Percentiles rank a stretch among this genome's conserved stretches.
These are phyloP conservation scores for Leptothorax acervorum DNA, from an alignment of 2,888 invertebrate species.

Conservation along the genomic window DNA sequence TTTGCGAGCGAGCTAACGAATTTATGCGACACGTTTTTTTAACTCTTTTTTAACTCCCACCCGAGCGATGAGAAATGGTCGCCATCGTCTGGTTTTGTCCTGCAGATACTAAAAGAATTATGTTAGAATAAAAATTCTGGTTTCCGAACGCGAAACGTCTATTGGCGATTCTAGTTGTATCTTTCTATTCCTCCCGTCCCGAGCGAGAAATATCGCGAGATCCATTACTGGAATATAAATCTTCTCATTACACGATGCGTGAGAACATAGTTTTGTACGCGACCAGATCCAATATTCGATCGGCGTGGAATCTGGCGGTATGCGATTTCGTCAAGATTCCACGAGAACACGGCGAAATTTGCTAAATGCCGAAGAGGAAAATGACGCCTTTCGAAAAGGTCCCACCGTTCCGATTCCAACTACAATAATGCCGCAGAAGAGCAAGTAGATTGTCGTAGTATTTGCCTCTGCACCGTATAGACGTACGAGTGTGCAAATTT, in stretches of 20 bases:
- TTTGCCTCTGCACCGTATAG: background rate
- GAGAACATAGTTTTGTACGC: background rate
- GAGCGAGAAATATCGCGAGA: background rate
- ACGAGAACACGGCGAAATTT: slow-evolving; percentile 9
- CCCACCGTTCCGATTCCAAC: background rate
- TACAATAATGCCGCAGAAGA: slow-evolving; percentile 21
- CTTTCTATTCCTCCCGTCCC: background rate
- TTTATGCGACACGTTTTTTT: slow-evolving; percentile 50
- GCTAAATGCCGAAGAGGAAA: slow-evolving; percentile 7
- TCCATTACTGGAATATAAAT: slow-evolving; percentile 5
- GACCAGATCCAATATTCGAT: background rate
- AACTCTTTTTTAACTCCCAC: slow-evolving; percentile 31
- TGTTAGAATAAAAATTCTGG: slow-evolving; percentile 31
- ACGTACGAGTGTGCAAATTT: slow-evolving; percentile 61
- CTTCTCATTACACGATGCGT: background rate
- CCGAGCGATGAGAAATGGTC: slow-evolving; percentile 37
- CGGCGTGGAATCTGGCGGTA: background rate
- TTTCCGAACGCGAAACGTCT: background rate
- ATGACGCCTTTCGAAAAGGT: slow-evolving; percentile 26
- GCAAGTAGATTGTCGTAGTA: slow-evolving; percentile 42
- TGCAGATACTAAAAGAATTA: slow-evolving; percentile 40
- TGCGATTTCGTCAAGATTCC: slow-evolving; percentile 24
- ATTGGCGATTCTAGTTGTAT: background rate
- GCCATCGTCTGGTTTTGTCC: slow-evolving; percentile 38
- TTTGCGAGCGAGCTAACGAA: slow-evolving; percentile 36